phyloP scores from a whole-genome alignment of 2,888 invertebrate species.

The Oeneis ivallda region DNA sequence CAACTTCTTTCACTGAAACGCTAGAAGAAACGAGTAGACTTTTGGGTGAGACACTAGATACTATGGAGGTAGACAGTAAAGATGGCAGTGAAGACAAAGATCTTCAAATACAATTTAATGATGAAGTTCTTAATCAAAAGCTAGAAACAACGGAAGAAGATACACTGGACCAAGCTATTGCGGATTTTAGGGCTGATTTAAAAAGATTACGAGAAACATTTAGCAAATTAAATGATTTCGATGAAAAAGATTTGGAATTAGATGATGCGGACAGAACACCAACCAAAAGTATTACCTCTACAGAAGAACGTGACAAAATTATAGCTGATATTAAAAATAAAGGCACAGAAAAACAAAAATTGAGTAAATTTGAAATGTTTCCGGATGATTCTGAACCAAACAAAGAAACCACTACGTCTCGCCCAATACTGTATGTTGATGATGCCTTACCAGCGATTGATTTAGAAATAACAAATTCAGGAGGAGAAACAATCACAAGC shows the following conservation, averaged over 20 bases:
- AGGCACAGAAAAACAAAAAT: not conserved
- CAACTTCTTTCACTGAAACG: constrained; percentile 36
- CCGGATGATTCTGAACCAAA: constrained; percentile 23
- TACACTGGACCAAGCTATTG: constrained; percentile 49
- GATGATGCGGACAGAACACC: constrained; percentile 30
- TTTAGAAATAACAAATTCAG: constrained; percentile 27
- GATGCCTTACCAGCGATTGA: constrained; percentile 51
- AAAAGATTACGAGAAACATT: constrained; percentile 55
- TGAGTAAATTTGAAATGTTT: constrained; percentile 25
- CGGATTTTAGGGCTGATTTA: constrained; percentile 59
- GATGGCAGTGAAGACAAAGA: constrained; percentile 27
- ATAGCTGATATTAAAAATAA: constrained; percentile 6
- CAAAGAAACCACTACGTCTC: constrained; percentile 25
- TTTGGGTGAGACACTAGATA: constrained; percentile 42
- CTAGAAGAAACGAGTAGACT: constrained; percentile 46
- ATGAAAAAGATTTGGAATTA: too few species aligned
- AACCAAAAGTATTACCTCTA: not conserved
- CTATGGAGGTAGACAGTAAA: constrained; percentile 31
- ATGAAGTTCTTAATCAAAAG: constrained; percentile 41
- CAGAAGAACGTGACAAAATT: constrained; percentile 8
- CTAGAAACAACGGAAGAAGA: constrained; percentile 20
- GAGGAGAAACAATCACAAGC: not conserved
- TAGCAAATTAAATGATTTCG: constrained; percentile 50
- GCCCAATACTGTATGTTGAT: constrained; percentile 46
- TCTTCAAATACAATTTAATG: constrained; percentile 29